Base-by-base conservation (phyloP, 2,888 invertebrate species). In the Diaphora mendica region DNA sequence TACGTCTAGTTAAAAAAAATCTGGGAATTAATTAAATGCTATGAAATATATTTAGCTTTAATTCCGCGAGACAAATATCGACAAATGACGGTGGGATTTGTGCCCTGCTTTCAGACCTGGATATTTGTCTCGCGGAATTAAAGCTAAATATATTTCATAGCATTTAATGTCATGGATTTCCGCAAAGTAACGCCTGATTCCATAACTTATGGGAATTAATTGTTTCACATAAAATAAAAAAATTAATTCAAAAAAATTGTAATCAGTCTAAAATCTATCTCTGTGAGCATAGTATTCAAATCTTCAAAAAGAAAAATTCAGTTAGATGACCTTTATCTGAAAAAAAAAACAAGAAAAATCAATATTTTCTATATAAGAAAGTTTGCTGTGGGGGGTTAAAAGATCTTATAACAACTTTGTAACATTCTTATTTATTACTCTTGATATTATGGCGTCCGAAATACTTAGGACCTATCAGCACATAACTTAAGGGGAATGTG, bases 341-440 rank as follows among this genome's bases (percentile, higher is more conserved):
- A 62, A 62, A 71, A 62, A 62, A 44, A 55, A 77, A 17, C 70
- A 74, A 68, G 44, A 73, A 73, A 74, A 85, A 85, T 85, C 85
- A 72, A 86, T 86, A 85, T 42, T 51, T 68, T 68, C 74, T 73
- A 74, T 70, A 78, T 75, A 72, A n/a, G 64, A 59, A 79, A 85
- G 77, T 86, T 86, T 84, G 71, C 82, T 70, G 59, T 70, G 51
- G 76, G 76, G 77, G 74, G 72, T 83, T 79, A 82, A 87, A 86
- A 84, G 81, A 87, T 87, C 79, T 73, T 79, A 87, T 85, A 83
- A 85, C 86, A 87, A 87, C 82, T 79, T 87, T 75, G 65, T 44
- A 76, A 83, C 77, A 81, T 86, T 87, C 86, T 86, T 87, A 86
- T 88, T 89, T 82, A 86, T 86, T 85, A 86, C 67, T 80, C 81